phyloP scores from a whole-genome alignment of 1,140 invertebrate species.

The Drosophila suzukii region DNA sequence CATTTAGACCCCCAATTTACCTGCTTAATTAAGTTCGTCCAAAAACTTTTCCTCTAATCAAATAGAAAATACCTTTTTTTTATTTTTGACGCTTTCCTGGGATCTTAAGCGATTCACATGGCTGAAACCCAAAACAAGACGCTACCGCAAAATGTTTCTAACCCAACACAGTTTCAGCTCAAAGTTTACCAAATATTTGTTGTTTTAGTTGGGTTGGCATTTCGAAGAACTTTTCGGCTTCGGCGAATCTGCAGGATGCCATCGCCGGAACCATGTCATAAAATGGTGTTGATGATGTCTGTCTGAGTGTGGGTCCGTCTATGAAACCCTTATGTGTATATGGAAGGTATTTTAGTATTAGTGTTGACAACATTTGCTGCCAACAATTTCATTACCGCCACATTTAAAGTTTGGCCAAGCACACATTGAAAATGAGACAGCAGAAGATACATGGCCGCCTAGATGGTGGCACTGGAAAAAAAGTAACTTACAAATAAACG shows the following conservation, averaged over 20 bases:
- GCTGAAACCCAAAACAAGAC: slow-evolving; percentile 49
- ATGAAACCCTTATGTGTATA: slow-evolving; percentile 2
- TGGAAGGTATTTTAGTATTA: slow-evolving; percentile 20
- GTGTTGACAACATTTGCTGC: slow-evolving; percentile 74
- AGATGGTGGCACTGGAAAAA: slow-evolving; percentile 11
- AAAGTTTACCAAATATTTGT: slow-evolving; percentile 30
- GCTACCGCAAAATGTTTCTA: slow-evolving; percentile 12
- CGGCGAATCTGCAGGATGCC: slow-evolving; percentile 63
- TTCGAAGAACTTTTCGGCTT: slow-evolving; percentile 72
- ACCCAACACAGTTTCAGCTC: slow-evolving; percentile 52
- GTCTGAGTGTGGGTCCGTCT: slow-evolving; percentile 21
- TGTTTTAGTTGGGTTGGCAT: slow-evolving; percentile 52
- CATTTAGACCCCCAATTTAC: not conserved
- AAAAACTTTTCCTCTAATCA: slow-evolving; percentile 34
- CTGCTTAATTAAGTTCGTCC: not conserved
- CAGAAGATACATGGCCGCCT: slow-evolving; percentile 30
- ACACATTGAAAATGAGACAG: slow-evolving; percentile 54
- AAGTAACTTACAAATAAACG: not conserved
- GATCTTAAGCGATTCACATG: slow-evolving; percentile 59
- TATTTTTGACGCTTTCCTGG: slow-evolving; percentile 29
- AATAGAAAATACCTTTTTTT: slow-evolving; percentile 24
- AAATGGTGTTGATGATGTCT: slow-evolving; percentile 64
- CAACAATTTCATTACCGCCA: slow-evolving; percentile 80
- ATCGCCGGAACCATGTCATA: slow-evolving; percentile 65
- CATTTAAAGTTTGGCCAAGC: slow-evolving; percentile 77